phyloP scores from a whole-genome alignment of 2,888 invertebrate species.

The Falcaria lacertinaria region DNA sequence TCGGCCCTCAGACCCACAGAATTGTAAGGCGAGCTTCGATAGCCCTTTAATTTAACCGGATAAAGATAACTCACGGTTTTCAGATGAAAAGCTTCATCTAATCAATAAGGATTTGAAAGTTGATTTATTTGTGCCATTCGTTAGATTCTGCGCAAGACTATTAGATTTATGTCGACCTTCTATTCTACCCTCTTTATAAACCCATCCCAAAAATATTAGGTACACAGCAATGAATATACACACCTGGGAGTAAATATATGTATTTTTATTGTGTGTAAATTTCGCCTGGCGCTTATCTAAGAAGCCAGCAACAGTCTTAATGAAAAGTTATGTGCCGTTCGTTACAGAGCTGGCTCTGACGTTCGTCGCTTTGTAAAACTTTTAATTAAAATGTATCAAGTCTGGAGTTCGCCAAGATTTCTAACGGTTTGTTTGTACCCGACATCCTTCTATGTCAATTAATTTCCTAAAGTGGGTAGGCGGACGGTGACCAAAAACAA shows the following conservation, averaged over 20 bases:
- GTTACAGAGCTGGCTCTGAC: conserved; percentile 46
- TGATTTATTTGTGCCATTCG: conserved; percentile 41
- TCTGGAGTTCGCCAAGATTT: conserved; percentile 49
- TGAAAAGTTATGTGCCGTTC: conserved; percentile 49
- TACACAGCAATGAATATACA: too few relatives aligned
- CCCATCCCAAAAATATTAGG: too few relatives aligned
- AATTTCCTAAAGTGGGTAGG: conserved; percentile 69
- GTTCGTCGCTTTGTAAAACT: conserved; percentile 56
- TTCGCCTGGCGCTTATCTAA: conserved; percentile 19
- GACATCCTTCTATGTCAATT: conserved; percentile 64
- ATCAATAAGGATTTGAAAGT: conserved; percentile 55
- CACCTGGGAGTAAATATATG: too few relatives aligned
- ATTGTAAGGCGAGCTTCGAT: conserved; percentile 53
- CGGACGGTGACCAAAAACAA: conserved; percentile 60
- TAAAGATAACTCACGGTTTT: conserved; percentile 33
- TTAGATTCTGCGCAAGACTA: conserved; percentile 6
- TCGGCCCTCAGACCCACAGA: conserved; percentile 43
- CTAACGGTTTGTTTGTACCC: conserved; percentile 55
- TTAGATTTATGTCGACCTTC: too few relatives aligned
- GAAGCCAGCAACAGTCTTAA: conserved; percentile 23
- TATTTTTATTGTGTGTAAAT: conserved; percentile 3
- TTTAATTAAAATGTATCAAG: conserved; percentile 74
- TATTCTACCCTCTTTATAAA: too few relatives aligned
- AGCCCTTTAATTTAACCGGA: conserved; percentile 57
- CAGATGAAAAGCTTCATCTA: conserved; percentile 42